Evolutionary conservation across 2,888 invertebrate species (phyloP), one percentile per base, ranked within the genome.

Genomic region (Cylindroiulus punctatus): DNA sequence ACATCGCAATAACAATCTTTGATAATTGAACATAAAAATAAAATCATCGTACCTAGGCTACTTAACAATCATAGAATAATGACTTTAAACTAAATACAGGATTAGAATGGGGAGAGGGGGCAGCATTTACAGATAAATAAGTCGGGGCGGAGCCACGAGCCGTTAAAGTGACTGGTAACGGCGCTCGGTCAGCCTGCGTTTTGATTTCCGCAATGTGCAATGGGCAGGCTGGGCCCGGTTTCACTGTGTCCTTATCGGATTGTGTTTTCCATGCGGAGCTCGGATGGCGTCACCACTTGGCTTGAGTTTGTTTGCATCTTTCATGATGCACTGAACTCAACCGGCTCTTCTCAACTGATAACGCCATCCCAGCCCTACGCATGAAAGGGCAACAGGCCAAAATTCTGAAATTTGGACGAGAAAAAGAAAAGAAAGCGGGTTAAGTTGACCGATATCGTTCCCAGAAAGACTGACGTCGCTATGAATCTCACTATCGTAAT

Each of bases 11-110:
- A 52, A 52, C n/a, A 52, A 52, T 52, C 52, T 52, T 52, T 52
- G 52, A 52, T 52, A 52, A 52, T 52, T 52, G n/a, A 52, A 52
- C 52, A 52, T n/a, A 52, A 52, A 52, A 52, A 52, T 52, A 52
- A 52, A 52, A n/a, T 52, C 52, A 52, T 52, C 52, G 52, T 52
- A 52, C 52, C 52, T 52, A 52, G 52, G 52, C 52, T 52, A 52
- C 52, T 52, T 52, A 52, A 52, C 52, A 52, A 52, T 52, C 52
- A 52, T 52, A 52, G 52, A 52, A 52, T 52, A 52, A 52, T 52
- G 52, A 52, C 52, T 52, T 52, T 52, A 4, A n/a, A 14, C 52
- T 52, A 52, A 52, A 52, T 52, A 52, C n/a, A n/a, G 52, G 4
- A n/a, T 52, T 52, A 52, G 52, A 52, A 19, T 8, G 19, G 14